A percentile compares a stretch with the other conserved stretches of the same genome.
Conservation (phyloP, 2,888 invertebrate species). For the Vannuccia rotundouncinata region DNA sequence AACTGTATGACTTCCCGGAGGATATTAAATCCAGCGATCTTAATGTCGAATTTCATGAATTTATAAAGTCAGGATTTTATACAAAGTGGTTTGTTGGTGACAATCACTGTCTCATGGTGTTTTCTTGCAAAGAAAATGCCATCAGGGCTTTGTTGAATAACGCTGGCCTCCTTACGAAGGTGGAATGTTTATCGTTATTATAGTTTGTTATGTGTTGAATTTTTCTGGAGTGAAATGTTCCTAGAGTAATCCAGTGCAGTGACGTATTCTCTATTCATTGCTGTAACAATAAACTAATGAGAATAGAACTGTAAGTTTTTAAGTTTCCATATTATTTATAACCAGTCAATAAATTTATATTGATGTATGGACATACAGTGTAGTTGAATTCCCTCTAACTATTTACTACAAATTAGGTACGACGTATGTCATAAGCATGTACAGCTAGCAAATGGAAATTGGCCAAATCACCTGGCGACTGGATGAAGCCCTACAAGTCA, state of each 20-base stretch:
- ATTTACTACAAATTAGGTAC: conserved; percentile 58
- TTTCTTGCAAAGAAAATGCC: conserved; percentile 62
- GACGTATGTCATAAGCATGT: conserved; percentile 71
- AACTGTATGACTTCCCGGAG: conserved; percentile 76
- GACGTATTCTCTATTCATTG: no score
- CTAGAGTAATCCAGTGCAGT: no score
- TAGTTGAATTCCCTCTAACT: no score
- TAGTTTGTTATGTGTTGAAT: no score
- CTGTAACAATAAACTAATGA: no score
- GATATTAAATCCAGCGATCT: conserved; percentile 76
- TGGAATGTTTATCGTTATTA: no score
- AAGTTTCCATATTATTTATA: no score
- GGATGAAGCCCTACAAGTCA: conserved; percentile 59
- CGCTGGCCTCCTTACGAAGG: neutral
- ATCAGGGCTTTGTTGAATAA: conserved; percentile 63
- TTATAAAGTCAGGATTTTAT: conserved; percentile 61
- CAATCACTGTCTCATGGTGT: conserved; percentile 77
- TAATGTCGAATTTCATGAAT: conserved; percentile 65
- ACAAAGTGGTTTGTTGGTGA: conserved; percentile 89
- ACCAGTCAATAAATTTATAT: no score
- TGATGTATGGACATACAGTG: no score
- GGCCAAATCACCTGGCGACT: conserved; percentile 45
- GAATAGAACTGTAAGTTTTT: no score
- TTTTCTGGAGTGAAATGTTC: no score
- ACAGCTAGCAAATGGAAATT: conserved; percentile 65